Evolutionary conservation across 1,140 invertebrate genomes (phyloP).

Genomic region (Mercenaria mercenaria): DNA sequence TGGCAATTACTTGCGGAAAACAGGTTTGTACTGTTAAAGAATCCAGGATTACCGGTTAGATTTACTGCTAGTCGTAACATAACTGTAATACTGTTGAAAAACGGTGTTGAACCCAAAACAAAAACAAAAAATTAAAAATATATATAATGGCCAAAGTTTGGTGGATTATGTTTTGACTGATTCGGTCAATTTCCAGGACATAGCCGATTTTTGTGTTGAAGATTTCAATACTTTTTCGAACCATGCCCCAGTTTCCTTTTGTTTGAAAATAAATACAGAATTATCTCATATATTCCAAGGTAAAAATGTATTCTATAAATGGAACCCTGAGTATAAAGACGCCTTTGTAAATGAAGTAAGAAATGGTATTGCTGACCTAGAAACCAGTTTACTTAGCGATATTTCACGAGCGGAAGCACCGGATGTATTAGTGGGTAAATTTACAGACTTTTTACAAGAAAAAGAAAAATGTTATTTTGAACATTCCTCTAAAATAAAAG

Average conservation of each 20-base stretch:
- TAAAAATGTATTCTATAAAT: background rate
- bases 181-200: background rate
- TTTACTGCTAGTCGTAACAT: too few species aligned
- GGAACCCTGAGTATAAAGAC: background rate
- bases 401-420: background rate
- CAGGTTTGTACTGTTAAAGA: too few species aligned
- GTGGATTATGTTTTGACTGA: slow-evolving; percentile 24
- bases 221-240: slow-evolving; percentile 37
- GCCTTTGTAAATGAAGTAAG: background rate
- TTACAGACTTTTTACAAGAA: background rate
- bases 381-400: background rate
- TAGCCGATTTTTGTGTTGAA: background rate
- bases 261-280: background rate
- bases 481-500: background rate
- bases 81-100: too few species aligned
- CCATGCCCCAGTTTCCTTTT: background rate
- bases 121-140: too few species aligned
- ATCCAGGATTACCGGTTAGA: too few species aligned
- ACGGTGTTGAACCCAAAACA: too few species aligned
- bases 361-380: background rate
- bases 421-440: background rate
- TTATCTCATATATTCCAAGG: background rate
- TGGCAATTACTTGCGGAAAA: too few species aligned
- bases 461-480: background rate
- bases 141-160: background rate